phyloP scores from a whole-genome alignment of 2,113 vertebrate species.

The Xenotilapia caudafasciata region DNA sequence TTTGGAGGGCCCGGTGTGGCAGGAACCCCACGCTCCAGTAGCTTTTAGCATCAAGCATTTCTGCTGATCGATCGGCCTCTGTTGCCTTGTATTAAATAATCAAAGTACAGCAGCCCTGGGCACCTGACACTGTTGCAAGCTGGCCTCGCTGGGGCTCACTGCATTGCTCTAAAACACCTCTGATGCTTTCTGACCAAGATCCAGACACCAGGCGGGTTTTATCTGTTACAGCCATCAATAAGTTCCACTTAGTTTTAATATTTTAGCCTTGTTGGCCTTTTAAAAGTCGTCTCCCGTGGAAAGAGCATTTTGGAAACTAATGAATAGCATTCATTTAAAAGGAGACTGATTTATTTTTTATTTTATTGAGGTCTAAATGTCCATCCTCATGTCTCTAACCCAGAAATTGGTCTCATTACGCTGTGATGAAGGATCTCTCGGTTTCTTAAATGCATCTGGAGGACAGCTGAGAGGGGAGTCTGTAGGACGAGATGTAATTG shows the following conservation, averaged over 20 bases:
- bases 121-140: not conserved
- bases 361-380: not conserved
- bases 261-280: not conserved
- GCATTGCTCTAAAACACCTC: conserved; percentile 4
- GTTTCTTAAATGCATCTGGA: not conserved
- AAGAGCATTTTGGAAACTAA: not conserved
- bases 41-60: conserved; percentile 47
- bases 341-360: not conserved
- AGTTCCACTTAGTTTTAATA: not conserved
- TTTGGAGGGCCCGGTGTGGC: conserved; percentile 23
- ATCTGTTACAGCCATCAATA: not conserved
- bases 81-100: conserved; percentile 45
- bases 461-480: not conserved
- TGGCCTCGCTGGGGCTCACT: not conserved
- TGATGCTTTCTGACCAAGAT: not conserved
- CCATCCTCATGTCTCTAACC: not conserved
- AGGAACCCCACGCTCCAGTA: conserved; percentile 20
- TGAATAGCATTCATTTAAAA: not conserved
- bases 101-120: conserved; percentile 23
- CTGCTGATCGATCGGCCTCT: conserved; percentile 42
- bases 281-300: not conserved
- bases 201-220: not conserved
- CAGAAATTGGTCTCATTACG: not conserved
- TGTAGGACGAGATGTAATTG: not conserved
- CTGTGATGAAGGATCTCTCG: not conserved